Conservation (phyloP, 2,113 vertebrate genomes). For the Apaloderma vittatum region DNA sequence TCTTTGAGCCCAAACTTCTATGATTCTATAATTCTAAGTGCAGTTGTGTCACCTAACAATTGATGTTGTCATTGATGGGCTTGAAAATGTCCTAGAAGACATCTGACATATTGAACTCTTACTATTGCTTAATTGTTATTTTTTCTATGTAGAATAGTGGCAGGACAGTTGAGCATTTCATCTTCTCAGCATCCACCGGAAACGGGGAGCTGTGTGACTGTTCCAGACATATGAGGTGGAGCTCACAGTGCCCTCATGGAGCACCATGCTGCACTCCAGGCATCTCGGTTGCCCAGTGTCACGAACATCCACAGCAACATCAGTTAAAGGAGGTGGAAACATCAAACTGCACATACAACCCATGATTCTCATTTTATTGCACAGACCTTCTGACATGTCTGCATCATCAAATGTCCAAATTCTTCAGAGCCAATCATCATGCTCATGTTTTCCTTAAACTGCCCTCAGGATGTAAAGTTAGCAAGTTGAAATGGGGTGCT, state of each 20-base stretch:
- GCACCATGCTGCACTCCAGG: background rate
- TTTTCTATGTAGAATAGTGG: background rate
- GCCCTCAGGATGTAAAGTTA: background rate
- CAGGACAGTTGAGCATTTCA: background rate
- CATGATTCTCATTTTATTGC: background rate
- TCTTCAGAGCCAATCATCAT: background rate
- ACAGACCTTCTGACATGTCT: background rate
- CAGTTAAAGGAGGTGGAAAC: background rate
- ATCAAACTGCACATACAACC: background rate
- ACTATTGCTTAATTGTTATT: background rate
- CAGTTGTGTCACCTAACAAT: background rate
- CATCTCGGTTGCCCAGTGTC: accelerated
- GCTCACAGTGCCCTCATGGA: background rate
- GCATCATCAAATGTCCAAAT: background rate
- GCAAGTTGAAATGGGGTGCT: background rate
- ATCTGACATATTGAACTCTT: background rate
- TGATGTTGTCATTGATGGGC: background rate
- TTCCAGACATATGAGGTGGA: background rate
- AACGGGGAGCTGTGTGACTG: background rate
- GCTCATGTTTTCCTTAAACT: background rate
- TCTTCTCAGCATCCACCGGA: background rate
- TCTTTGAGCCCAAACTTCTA: too few species aligned
- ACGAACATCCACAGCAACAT: background rate
- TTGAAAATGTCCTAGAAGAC: background rate
- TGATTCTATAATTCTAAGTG: background rate